Conservation (phyloP, 2,797 vertebrate species). For the Gastrophryne carolinensis region DNA sequence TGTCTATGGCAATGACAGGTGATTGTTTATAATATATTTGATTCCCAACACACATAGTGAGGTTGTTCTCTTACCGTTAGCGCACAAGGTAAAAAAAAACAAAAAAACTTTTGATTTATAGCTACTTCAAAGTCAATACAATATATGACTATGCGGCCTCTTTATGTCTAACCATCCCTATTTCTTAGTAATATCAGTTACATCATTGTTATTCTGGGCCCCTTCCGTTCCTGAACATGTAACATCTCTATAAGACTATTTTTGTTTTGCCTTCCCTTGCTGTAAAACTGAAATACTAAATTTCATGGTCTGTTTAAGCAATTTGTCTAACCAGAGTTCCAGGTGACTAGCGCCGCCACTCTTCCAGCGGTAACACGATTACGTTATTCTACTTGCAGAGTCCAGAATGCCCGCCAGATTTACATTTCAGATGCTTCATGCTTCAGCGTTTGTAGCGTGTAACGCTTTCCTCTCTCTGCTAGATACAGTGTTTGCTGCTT, state of each 20-base stretch:
- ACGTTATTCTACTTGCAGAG: constrained; percentile 1
- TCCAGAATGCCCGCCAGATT: background rate
- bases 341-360: background rate
- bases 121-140: no score
- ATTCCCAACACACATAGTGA: no score
- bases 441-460: background rate
- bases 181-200: background rate
- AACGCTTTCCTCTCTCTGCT: background rate
- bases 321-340: background rate
- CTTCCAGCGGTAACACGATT: constrained; percentile 10
- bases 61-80: no score
- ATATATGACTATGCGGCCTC: no score
- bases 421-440: background rate
- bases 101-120: no score
- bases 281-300: background rate
- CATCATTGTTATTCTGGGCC: background rate
- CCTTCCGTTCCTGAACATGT: background rate
- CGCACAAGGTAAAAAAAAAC: no score
- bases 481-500: background rate
- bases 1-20: no score
- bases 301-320: background rate
- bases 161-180: no score
- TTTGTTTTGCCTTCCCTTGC: background rate
- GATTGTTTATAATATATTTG: no score
- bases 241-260: background rate